These are phyloP conservation scores for Pseudococcus longispinus DNA, from an alignment of 2,888 invertebrate genomes.

Conservation along the genomic window DNA sequence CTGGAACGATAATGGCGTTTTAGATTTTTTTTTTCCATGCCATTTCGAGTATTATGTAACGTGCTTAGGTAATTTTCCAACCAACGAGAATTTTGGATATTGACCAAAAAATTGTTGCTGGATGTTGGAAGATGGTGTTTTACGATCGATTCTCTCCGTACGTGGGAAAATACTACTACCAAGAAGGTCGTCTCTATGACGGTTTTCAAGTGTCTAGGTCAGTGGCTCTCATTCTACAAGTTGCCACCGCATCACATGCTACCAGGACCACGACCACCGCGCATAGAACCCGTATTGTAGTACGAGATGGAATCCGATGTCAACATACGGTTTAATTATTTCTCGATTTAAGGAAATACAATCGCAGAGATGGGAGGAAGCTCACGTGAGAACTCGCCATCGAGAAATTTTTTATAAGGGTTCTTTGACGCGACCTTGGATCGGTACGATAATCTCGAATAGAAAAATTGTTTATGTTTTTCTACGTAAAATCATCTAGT, in stretches of 20 bases:
- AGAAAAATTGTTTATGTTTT: conserved; percentile 8
- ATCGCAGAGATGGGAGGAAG: not conserved
- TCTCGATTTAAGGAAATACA: not conserved
- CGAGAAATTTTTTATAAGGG: not conserved
- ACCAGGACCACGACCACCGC: not conserved
- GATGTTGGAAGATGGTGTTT: conserved; percentile 14
- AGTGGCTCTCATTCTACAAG: conserved; percentile 46
- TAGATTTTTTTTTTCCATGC: no score
- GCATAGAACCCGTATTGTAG: not conserved
- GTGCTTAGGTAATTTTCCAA: not conserved
- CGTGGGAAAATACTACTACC: conserved; percentile 38
- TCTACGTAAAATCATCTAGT: not conserved
- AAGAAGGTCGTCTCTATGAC: conserved; percentile 37
- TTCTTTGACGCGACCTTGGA: conserved; percentile 1
- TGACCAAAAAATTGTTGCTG: conserved; percentile 22
- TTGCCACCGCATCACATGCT: not conserved
- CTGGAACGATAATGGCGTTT: not conserved
- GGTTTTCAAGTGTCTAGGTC: conserved; percentile 53
- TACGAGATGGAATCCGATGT: not conserved
- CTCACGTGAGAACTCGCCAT: not conserved
- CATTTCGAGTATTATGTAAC: not conserved
- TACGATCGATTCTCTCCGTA: not conserved
- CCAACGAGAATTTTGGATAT: not conserved
- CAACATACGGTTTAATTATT: not conserved
- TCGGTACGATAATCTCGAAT: not conserved